Conservation (phyloP, 2,797 vertebrate genomes). For the Falco cherrug region DNA sequence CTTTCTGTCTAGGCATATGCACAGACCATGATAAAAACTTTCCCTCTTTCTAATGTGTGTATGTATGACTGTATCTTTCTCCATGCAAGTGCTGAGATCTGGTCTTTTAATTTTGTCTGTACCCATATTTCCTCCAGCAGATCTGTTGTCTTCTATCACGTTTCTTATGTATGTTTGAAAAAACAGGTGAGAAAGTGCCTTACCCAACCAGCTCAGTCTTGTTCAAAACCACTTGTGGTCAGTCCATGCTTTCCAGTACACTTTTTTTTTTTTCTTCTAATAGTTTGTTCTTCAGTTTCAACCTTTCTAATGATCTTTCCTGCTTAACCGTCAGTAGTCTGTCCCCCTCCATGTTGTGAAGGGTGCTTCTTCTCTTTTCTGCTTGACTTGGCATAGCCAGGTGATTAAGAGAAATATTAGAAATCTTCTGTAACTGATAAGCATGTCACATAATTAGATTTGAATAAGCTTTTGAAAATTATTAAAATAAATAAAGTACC, state of each 20-base stretch:
- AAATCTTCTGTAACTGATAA: not conserved
- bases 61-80: not conserved
- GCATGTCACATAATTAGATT: not conserved
- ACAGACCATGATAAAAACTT: not conserved
- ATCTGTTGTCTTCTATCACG: rapidly evolving
- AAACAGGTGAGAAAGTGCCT: not conserved
- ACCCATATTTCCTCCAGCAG: not conserved
- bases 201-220: not conserved
- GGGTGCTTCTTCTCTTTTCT: not conserved
- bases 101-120: not conserved
- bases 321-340: not conserved
- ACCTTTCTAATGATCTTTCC: not conserved
- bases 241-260: not conserved
- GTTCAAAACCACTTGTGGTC: not conserved
- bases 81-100: not conserved
- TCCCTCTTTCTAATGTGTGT: too few species aligned
- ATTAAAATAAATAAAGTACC: not conserved
- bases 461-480: not conserved
- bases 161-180: not conserved
- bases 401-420: not conserved
- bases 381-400: not conserved
- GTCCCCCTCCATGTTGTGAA: not conserved
- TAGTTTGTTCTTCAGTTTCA: not conserved
- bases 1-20: not conserved
- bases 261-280: not conserved